phyloP scores from a whole-genome alignment of 2,797 vertebrate species.

The Acanthornis magna region DNA sequence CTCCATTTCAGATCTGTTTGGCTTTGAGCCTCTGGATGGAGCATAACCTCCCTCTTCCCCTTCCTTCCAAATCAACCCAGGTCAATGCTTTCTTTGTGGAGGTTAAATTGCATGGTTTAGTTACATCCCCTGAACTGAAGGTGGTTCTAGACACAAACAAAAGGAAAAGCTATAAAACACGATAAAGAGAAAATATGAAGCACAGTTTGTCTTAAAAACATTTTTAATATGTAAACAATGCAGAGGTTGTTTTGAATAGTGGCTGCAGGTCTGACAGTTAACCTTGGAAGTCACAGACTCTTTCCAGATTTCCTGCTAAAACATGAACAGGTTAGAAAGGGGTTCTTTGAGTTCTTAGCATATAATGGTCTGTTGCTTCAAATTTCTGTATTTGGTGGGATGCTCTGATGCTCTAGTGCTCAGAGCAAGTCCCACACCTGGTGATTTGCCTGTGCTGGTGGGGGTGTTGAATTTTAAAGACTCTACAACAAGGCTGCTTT shows the following conservation, averaged over 20 bases:
- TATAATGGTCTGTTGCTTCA: neutral
- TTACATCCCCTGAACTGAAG: constrained; percentile 27
- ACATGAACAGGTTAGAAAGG: neutral
- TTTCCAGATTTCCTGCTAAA: neutral
- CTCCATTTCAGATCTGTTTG: constrained; percentile 49
- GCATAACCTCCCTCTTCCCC: neutral
- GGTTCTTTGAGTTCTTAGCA: neutral
- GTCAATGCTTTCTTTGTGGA: constrained; percentile 35
- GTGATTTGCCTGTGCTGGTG: neutral
- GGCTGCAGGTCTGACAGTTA: neutral
- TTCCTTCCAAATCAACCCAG: constrained; percentile 14
- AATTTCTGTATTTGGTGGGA: neutral
- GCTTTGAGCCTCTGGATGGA: constrained; percentile 31
- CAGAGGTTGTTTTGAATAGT: neutral
- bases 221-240: constrained; percentile 15
- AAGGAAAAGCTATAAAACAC: constrained; percentile 18
- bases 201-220: neutral
- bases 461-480: neutral
- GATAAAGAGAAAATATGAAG: constrained; percentile 15
- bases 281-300: neutral
- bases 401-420: neutral
- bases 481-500: neutral
- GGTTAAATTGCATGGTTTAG: neutral
- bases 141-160: neutral
- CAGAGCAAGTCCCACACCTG: constrained; percentile 10